These are phyloP conservation scores for Epistrophella euchroma DNA, from an alignment of 2,888 invertebrate genomes.

Conservation along the genomic window DNA sequence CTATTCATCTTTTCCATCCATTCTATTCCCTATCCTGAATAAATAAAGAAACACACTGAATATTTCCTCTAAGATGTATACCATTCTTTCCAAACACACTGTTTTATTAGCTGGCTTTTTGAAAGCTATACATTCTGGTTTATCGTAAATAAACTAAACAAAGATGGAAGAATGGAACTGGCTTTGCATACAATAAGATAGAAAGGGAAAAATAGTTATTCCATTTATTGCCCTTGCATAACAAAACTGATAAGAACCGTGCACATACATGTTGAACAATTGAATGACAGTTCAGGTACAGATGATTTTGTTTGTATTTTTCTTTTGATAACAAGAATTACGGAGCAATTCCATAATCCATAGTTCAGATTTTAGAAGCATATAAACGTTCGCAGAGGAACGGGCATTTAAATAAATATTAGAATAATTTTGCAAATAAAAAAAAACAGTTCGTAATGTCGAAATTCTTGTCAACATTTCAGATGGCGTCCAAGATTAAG, in stretches of 20 bases:
- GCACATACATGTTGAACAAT: not conserved
- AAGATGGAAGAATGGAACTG: not conserved
- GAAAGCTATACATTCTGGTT: not conserved
- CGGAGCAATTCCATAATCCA: conserved; percentile 6
- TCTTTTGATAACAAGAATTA: conserved; percentile 46
- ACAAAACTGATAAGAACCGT: conserved; percentile 43
- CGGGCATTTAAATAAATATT: conserved; percentile 36
- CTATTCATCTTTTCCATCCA: no score
- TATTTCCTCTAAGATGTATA: no score
- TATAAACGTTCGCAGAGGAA: conserved; percentile 35
- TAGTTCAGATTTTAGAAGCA: conserved; percentile 26
- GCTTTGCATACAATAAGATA: not conserved
- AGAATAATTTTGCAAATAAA: not conserved
- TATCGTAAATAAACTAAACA: conserved; percentile 19
- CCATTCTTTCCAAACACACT: conserved; percentile 1
- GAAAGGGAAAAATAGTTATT: conserved; percentile 42
- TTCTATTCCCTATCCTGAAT: no score
- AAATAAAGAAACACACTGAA: no score
- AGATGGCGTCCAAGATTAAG: conserved; percentile 87
- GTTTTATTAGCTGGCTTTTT: not conserved
- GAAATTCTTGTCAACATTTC: conserved; percentile 74
- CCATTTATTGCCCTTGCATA: conserved; percentile 46
- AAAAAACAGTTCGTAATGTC: conserved; percentile 45
- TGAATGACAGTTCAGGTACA: conserved; percentile 35
- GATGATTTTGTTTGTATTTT: conserved; percentile 22